Evolutionary conservation across 1,140 invertebrate genomes (phyloP), one percentile per base, ranked within the genome.

Genomic region (Amyelois transitella): DNA sequence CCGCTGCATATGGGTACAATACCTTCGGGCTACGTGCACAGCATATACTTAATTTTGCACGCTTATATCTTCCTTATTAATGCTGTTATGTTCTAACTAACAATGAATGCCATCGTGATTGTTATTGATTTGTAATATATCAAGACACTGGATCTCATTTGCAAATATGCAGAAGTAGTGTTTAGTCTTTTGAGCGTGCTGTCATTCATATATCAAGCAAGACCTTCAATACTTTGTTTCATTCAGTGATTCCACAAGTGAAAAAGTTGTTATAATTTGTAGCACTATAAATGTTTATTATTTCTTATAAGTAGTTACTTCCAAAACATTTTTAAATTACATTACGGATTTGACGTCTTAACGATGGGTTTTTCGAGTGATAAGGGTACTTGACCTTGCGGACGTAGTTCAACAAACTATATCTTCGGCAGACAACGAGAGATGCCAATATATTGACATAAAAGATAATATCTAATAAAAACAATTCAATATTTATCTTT

Each of bases 1-100:
- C 25, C 43, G 20, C 47, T 43, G 54, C 50, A 53, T 53, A 43
- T 14, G 6, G 20, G 49, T 5, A 58, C 58, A 60, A 61, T 54
- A 53, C 53, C 51, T 32, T 1, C 48, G 18, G 14, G 21, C 51
- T 49, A 53, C 57, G 51, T 49, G 51, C 47, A 20, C 48, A 43
- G 57, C 47, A 49, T 58, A 28, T 12, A 43, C 47, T 51, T 50
- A 24, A n/a, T 48, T 48, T 48, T 48, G 45, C 51, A 24, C 43
- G 55, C 19, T 43, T 38, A 1, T 14, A 2, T 38, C 32, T 2
- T 38, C 3, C 12, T 14, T 1, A 14, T 38, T 1, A 12, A 14
- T 38, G 5, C 32, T 38, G 32, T 38, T 38, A 38, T n/a, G n/a
- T 38, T n/a, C 7, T 12, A 38, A 12, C 1, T 38, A 38, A 38